Conservation (phyloP, 92 coral and sea anemone species). For the Epizoanthus illoricatus region DNA sequence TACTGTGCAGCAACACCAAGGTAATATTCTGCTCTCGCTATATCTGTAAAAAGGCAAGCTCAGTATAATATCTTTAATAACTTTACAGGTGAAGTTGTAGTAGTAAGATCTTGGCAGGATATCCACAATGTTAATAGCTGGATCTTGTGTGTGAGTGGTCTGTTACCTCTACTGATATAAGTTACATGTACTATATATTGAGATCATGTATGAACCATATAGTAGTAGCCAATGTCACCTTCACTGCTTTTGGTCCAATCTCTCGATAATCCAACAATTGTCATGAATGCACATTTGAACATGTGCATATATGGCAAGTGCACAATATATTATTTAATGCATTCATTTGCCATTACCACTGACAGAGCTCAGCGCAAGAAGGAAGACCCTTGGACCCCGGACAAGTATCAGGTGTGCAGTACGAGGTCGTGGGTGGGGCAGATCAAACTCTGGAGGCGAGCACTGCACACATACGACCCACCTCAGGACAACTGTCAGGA, state of each 20-base stretch:
- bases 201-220: too few relatives aligned
- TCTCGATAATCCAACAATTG: too few relatives aligned
- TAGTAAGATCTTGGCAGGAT: too few relatives aligned
- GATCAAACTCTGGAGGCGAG: slow-evolving; percentile 86
- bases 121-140: too few relatives aligned
- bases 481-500: slow-evolving; percentile 70
- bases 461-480: slow-evolving; percentile 85
- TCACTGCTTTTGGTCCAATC: too few relatives aligned
- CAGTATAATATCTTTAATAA: too few relatives aligned
- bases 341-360: not conserved
- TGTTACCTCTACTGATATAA: too few relatives aligned
- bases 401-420: slow-evolving; percentile 93
- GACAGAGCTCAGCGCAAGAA: slow-evolving; percentile 31
- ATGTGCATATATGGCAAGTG: not conserved
- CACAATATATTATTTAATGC: not conserved
- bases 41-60: not conserved
- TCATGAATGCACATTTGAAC: too few relatives aligned
- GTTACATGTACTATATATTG: too few relatives aligned
- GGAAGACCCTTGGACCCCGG: slow-evolving; percentile 89
- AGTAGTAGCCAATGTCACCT: too few relatives aligned
- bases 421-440: slow-evolving; percentile 99
- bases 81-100: too few relatives aligned
- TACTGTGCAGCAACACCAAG: slow-evolving; percentile 65
- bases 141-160: too few relatives aligned
- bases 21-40: slow-evolving; percentile 29